Evolutionary conservation across 2,888 invertebrate genomes (phyloP), one percentile per base, ranked within the genome.

Genomic region (Endomychus coccineus): DNA sequence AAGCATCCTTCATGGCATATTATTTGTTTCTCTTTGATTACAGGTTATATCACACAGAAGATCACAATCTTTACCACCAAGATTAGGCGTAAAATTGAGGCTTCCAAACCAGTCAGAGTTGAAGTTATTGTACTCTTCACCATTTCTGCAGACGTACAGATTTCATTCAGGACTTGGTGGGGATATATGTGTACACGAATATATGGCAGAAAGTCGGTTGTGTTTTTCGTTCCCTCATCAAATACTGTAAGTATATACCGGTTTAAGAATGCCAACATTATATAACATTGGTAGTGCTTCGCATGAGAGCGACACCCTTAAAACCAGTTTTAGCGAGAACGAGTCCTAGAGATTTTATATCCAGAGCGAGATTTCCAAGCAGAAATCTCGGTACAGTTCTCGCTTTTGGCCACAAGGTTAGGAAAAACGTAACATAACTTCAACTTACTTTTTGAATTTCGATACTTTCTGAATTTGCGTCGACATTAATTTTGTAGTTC

Each of bases 161-260:
- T 86, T 95, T 62, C 90, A 91, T 61, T 92, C 94, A 0, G 89
- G 90, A 1, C 71, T 89, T 15, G 89, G 90, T 1, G 90, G 89
- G 1, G 91, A 94, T 62, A 88, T 95, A 32, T 87, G 86, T 46
- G 91, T 94, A 2, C 87, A 91, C 56, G 95, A 95, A 66, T 79
- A 87, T 30, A 86, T 95, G 83, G 83, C 88, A 1, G 95, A 95
- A 63, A 85, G 89, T 49, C 83, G 82, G 55, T 67, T 90, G 6
- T 86, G 88, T 55, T 91, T 83, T 58, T 73, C 76, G 28, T 78
- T 95, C 63, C 94, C 95, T 1, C 81, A 86, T 52, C 88, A 91
- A 62, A 68, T 94, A 44, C 67, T 95, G 86, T 91, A 70, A 79
- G 84, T 77, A 16, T 16, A 7, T 7, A 7, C 16, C 13, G 10